phyloP scores from a whole-genome alignment of 2,888 invertebrate genomes.

The Cantharis lateralis region DNA sequence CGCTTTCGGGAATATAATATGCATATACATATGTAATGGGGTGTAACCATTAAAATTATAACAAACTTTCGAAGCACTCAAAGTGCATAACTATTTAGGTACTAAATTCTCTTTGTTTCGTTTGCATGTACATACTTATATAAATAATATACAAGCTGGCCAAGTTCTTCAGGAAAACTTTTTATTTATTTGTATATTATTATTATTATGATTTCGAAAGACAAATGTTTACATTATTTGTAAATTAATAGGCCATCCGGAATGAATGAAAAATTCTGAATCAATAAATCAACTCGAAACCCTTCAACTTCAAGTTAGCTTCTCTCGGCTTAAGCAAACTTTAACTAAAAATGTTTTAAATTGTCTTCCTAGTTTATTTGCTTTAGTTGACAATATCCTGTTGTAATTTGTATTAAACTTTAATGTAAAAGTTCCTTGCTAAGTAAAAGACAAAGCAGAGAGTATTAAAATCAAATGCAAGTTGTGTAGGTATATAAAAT shows the following conservation, averaged over 20 bases:
- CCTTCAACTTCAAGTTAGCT: neutral
- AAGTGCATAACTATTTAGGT: neutral
- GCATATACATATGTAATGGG: neutral
- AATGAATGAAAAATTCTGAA: neutral
- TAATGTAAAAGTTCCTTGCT: neutral
- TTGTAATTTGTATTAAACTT: neutral
- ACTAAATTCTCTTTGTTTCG: neutral
- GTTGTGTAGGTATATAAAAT: too few relatives aligned
- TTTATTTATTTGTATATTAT: neutral
- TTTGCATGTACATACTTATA: neutral
- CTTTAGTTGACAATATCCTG: neutral
- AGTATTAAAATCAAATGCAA: neutral
- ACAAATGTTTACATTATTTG: neutral
- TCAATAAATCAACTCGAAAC: neutral
- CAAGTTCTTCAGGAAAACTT: neutral
- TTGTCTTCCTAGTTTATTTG: neutral
- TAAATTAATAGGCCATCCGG: neutral
- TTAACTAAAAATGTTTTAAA: neutral
- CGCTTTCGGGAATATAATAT: neutral
- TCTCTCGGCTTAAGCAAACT: neutral
- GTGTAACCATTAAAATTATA: neutral
- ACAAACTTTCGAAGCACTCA: neutral
- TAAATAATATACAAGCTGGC: neutral
- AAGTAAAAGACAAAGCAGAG: neutral
- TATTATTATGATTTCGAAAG: neutral